Evolutionary conservation across 1,140 invertebrate genomes (phyloP).

Genomic region (Caenorhabditis briggsae): DNA sequence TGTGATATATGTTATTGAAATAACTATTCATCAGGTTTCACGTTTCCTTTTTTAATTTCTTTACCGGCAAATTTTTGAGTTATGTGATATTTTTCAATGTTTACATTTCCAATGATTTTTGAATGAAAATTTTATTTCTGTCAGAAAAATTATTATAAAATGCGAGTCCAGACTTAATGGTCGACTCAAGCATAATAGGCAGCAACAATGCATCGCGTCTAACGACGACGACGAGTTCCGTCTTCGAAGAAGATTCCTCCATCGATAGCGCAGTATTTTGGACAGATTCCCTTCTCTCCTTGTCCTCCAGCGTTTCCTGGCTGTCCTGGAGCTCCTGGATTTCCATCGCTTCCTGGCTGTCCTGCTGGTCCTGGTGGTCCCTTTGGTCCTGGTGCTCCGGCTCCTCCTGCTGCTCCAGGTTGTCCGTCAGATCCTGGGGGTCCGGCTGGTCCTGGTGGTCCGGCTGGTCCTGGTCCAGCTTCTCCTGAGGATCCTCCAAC

Average conservation of each 20-base stretch:
- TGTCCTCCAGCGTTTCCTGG: slow-evolving; percentile 47
- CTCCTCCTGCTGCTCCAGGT: neutral
- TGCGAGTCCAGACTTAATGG: slow-evolving; percentile 1
- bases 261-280: slow-evolving; percentile 62
- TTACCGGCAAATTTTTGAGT: no score
- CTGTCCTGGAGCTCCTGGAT: slow-evolving; percentile 47
- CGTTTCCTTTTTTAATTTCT: no score
- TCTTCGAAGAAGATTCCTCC: slow-evolving; percentile 64
- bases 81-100: no score
- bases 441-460: slow-evolving; percentile 56
- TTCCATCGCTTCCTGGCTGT: slow-evolving; percentile 69
- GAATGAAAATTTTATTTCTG: slow-evolving; percentile 5
- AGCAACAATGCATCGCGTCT: slow-evolving; percentile 21
- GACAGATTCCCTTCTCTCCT: slow-evolving; percentile 62
- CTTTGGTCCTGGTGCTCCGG: slow-evolving; percentile 40
- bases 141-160: neutral
- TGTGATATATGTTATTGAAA: no score
- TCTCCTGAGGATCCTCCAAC: neutral
- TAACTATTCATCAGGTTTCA: no score
- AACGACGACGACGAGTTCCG: slow-evolving; percentile 57
- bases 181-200: slow-evolving; percentile 28
- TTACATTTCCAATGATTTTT: no score
- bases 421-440: slow-evolving; percentile 35
- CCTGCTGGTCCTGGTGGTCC: slow-evolving; percentile 67
- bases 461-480: slow-evolving; percentile 12